phyloP scores from a whole-genome alignment of 2,113 vertebrate species.

The Arenaria interpres region DNA sequence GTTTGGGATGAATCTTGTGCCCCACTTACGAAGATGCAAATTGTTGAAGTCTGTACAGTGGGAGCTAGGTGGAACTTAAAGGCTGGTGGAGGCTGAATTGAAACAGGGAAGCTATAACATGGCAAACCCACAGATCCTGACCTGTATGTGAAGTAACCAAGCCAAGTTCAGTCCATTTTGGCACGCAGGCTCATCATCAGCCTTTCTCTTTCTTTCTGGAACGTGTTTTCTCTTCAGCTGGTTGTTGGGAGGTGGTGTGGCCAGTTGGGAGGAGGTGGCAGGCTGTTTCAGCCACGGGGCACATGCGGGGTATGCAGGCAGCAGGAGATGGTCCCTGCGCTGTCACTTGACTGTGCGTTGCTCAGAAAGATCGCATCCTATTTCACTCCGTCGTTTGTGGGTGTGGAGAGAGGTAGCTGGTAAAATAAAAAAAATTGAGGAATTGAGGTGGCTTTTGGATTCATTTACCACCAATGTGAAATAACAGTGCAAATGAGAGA shows the following conservation, averaged over 20 bases:
- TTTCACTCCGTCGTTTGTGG: background rate
- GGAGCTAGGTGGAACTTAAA: background rate
- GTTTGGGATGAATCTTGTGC: background rate
- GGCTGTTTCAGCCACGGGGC: rapidly evolving
- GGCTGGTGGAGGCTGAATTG: background rate
- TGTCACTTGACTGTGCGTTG: background rate
- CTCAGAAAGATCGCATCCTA: background rate
- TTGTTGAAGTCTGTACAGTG: background rate
- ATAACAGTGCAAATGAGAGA: background rate
- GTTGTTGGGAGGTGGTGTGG: background rate
- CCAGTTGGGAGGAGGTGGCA: background rate
- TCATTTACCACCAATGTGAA: background rate
- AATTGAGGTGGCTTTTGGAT: background rate
- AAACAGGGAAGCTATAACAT: background rate
- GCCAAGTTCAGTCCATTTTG: background rate
- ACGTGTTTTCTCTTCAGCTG: background rate
- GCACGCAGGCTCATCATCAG: rapidly evolving
- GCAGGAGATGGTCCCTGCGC: background rate
- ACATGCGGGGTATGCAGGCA: rapidly evolving
- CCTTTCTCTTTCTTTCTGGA: background rate
- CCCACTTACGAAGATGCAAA: background rate
- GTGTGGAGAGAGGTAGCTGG: background rate
- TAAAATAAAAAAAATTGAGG: background rate
- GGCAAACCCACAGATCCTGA: background rate
- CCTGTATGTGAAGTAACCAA: background rate